Evolutionary conservation across 2,888 invertebrate genomes (phyloP), one percentile per base, ranked within the genome.

Genomic region (Lymantria dispar): DNA sequence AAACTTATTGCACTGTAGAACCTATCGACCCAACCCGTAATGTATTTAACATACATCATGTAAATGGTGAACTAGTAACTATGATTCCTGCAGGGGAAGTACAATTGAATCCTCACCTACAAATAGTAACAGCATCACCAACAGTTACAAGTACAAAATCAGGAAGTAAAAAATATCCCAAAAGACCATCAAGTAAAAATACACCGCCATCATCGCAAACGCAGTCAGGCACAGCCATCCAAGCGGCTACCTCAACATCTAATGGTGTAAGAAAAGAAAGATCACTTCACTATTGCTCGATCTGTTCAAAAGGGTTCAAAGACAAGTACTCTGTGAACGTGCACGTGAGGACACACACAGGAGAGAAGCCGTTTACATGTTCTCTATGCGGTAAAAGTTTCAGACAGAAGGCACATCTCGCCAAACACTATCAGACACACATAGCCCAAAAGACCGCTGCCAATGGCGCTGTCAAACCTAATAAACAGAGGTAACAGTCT

Each of bases 241-340:
- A 89, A 67, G 88, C 85, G 47, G 93, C 93, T 37, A 93, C 93
- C 11, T 93, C 94, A 10, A 94, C 94, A 33, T 94, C 94, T 49
- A 94, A 95, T 64, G 94, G 95, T n/a, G 95, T 95, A 12, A 92
- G 96, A 10, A 97, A 97, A 76, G 97, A 97, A 78, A 92, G 98
- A 67, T 95, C 98, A 54, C 87, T 98, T 62, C 96, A 99, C 85
- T 96, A 98, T 86, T 95, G 99, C 92, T 95, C 96, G 81, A 96
- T 99, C 83, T 98, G 97, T 86, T 96, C 96, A 70, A 97, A 97
- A 80, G 97, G 97, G 5, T 98, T 98, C 87, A 98, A 98, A 85
- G 98, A 98, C 85, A 98, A 98, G 83, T 99, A 99, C 93, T 97
- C 98, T 56, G 98, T 99, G 50, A 99, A 99, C 82, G 99, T 99